Percentiles rank a stretch among this genome's conserved stretches.
Conservation (phyloP, 2,113 vertebrate species). For the Prinia subflava region DNA sequence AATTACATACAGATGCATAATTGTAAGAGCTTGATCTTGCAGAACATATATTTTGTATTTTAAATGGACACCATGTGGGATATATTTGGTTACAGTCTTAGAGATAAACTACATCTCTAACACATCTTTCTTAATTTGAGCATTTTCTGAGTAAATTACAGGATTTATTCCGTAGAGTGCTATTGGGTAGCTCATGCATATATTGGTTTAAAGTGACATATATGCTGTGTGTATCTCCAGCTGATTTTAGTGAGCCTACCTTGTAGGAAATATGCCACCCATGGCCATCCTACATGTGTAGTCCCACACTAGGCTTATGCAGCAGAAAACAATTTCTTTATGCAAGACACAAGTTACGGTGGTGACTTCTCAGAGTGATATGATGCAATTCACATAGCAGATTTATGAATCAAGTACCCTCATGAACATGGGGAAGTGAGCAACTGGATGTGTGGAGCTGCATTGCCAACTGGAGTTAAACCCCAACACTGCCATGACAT, state of each 20-base stretch:
- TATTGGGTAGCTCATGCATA: not conserved
- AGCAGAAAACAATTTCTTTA: not conserved
- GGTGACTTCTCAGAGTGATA: not conserved
- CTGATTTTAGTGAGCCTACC: not conserved
- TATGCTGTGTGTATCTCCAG: not conserved
- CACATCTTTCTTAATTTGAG: not conserved
- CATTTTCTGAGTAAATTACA: not conserved
- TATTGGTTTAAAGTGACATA: not conserved
- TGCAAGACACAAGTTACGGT: not conserved
- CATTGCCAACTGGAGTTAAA: not conserved
- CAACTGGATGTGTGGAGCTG: not conserved
- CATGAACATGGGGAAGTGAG: not conserved
- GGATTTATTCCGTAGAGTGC: slow-evolving; percentile 20
- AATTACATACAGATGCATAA: not conserved
- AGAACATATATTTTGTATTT: not conserved
- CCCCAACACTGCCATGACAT: not conserved
- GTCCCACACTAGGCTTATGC: not conserved
- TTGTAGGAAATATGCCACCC: not conserved
- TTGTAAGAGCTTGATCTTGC: not conserved
- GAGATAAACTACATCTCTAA: not conserved
- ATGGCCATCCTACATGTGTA: not conserved
- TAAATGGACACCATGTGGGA: not conserved
- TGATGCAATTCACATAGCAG: not conserved
- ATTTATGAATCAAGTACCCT: not conserved
- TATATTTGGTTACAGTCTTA: not conserved